Percentiles rank a stretch among this genome's conserved stretches.
These are phyloP conservation scores for Drosophila mauritiana DNA, from an alignment of 1,140 invertebrate genomes.

Conservation along the genomic window DNA sequence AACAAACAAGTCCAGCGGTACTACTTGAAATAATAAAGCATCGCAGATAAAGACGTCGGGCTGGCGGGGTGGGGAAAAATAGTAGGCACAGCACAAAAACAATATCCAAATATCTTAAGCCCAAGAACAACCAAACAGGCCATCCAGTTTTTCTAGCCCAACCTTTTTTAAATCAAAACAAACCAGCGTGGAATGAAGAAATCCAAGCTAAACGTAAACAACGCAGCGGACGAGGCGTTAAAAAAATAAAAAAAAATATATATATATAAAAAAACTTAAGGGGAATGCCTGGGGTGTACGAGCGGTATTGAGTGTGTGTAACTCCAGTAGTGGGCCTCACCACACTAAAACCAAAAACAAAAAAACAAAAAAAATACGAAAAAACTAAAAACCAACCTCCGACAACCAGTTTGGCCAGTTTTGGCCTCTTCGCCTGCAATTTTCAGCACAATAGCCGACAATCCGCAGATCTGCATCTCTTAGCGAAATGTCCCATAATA, in stretches of 20 bases:
- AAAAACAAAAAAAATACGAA: neutral
- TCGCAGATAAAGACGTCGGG: constrained; percentile 12
- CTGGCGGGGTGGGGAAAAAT: neutral
- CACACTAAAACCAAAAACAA: no score
- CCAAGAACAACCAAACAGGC: constrained; percentile 63
- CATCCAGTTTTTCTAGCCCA: constrained; percentile 73
- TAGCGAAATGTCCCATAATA: neutral
- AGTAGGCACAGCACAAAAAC: constrained; percentile 20
- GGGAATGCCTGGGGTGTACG: constrained; percentile 5
- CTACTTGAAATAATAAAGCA: constrained; percentile 24
- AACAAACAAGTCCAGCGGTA: constrained; percentile 18
- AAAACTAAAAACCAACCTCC: constrained; percentile 13
- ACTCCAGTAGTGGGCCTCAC: constrained; percentile 60
- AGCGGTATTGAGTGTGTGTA: constrained; percentile 52
- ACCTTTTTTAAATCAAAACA: constrained; percentile 74
- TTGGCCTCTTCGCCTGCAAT: constrained; percentile 33
- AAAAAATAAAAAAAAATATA: constrained; percentile 17
- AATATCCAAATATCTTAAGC: constrained; percentile 61
- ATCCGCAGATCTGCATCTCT: constrained; percentile 11
- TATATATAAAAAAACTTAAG: constrained; percentile 1
- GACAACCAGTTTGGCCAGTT: constrained; percentile 38
- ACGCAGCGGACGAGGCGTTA: constrained; percentile 43
- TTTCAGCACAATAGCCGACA: constrained; percentile 14
- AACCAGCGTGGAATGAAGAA: constrained; percentile 75
- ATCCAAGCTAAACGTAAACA: constrained; percentile 78